Evolutionary conservation across 2,888 invertebrate genomes (phyloP), one percentile per base, ranked within the genome.

Genomic region (Sarcophaga variegata): DNA sequence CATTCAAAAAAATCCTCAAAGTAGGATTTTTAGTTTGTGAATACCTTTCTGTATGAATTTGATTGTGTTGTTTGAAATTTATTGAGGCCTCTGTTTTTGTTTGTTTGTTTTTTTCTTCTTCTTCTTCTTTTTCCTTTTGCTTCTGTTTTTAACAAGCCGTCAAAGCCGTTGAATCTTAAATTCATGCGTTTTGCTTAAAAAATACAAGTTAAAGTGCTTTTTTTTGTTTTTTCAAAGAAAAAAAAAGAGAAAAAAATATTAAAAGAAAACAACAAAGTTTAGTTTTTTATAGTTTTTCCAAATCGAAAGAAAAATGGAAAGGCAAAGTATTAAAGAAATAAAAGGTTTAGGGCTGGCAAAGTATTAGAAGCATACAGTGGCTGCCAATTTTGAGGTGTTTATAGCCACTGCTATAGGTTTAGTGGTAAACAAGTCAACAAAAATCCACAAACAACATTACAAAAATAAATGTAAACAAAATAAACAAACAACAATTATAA

Each of bases 61-160:
- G 83, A 83, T 83, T 78, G 67, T 62, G 72, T 83, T 78, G 62
- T 72, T 78, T 83, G 66, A 62, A 49, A 80, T 80, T 64, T 67
- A 59, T 59, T 59, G 64, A 72, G 59, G 49, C 64, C 49, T 71
- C 1, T 4, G n/a, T 54, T 60, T 59, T 71, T 22, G n/a, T 1
- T 60, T 20, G 20, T 20, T 20, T 20, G 20, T 20, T n/a, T 14
- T 14, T 59, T 10, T 59, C 2, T 12, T 3, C 14, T 4, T n/a
- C n/a, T 59, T 3, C 8, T 4, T 59, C 37, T 66, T 37, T 76
- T 37, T 37, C 45, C 4, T 47, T 11, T 20, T 47, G 12, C 4
- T 17, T n/a, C 62, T 20, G 17, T 62, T 25, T 67, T 60, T 60
- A 69, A 76, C 59, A 22, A 76, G 66, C 22, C 54, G 27, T 12